Evolutionary conservation across 2,113 vertebrate genomes (phyloP).

Genomic region (Callospermophilus lateralis): DNA sequence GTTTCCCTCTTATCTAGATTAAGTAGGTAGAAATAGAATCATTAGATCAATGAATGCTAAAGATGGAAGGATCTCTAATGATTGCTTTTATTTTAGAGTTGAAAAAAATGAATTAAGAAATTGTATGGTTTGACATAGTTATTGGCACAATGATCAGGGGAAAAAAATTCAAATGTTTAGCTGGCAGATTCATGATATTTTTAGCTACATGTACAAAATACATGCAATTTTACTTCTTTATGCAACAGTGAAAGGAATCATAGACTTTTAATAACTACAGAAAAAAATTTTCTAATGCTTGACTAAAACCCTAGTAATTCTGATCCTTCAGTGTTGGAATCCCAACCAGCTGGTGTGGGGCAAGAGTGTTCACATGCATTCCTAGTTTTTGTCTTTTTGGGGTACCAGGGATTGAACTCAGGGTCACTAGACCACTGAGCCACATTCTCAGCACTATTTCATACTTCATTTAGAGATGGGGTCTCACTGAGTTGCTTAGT

Average conservation of each 20-base stretch:
- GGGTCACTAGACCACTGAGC: too few relatives aligned
- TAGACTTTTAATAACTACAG: background rate
- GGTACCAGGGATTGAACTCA: too few relatives aligned
- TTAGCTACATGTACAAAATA: background rate
- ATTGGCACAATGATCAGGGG: background rate
- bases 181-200: background rate
- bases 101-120: background rate
- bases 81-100: constrained; percentile 7
- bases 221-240: background rate
- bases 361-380: background rate
- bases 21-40: background rate
- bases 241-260: background rate
- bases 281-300: background rate
- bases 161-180: background rate
- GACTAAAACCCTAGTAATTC: background rate
- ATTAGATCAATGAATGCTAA: background rate
- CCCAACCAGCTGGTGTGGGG: background rate
- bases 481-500: too few relatives aligned
- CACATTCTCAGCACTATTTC: too few relatives aligned
- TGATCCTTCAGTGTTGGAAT: background rate
- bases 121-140: background rate
- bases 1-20: background rate
- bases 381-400: background rate
- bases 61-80: background rate
- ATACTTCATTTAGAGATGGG: too few relatives aligned